Evolutionary conservation across 1,140 invertebrate species (phyloP), one percentile per base, ranked within the genome.

Genomic region (Babylonia areolata): DNA sequence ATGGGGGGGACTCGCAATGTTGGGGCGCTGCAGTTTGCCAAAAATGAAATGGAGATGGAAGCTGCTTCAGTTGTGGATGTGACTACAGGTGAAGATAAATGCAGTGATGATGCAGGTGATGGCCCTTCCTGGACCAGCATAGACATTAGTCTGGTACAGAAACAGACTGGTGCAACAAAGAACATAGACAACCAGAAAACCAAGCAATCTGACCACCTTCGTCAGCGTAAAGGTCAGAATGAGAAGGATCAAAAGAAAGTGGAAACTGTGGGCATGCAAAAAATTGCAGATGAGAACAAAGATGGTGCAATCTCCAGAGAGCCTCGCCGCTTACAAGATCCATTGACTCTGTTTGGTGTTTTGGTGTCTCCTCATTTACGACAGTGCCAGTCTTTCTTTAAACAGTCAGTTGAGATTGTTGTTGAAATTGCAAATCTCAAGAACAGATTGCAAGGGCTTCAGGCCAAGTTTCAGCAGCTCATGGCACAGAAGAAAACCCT

Each of bases 331-430:
- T 28, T 40, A 2, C 85, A 85, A 35, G 91, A 92, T 85, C 91
- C 91, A 12, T 33, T 92, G 20, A 88, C 85, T 51, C 90, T 90
- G 90, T 92, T 92, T 89, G 91, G 91, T 17, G 87, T 91, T 6
- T 82, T 92, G 42, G 91, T 92, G 33, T 90, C 91, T 11, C 90
- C 88, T 71, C 37, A 87, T 42, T 64, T 92, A 3, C 83, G 88
- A 51, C 90, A 91, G 78, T 88, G 90, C 77, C 91, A 92, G 73
- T 35, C 31, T 20, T 69, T 82, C 54, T 91, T 91, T 77, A 85
- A 86, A 42, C 64, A 82, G 39, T 79, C 78, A 46, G 54, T 87
- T 12, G 77, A 87, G 9, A 75, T 31, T 17, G 37, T 42, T 20
- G 54, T 86, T 5, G 79, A 77, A 20, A 87, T 89, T 69, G 89